phyloP scores from a whole-genome alignment of 1,140 invertebrate genomes.

The Caenorhabditis tropicalis region DNA sequence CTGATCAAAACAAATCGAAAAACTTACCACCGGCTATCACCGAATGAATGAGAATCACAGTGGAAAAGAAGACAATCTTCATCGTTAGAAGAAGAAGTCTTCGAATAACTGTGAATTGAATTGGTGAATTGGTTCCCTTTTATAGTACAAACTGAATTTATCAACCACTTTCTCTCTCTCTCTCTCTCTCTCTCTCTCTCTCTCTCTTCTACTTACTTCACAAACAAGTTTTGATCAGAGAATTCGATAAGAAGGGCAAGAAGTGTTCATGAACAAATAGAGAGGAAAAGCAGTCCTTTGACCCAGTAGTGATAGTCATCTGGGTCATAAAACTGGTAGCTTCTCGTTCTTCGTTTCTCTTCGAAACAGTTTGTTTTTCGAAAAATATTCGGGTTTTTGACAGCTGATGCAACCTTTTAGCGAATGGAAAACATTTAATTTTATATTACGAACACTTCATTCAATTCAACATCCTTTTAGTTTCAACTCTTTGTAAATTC shows the following conservation, averaged over 20 bases:
- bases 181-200: no score
- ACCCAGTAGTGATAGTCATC: conserved; percentile 23
- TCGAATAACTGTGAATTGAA: conserved; percentile 18
- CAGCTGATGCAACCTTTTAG: neutral
- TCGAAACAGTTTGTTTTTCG: neutral
- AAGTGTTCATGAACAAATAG: conserved; percentile 2
- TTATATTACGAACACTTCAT: no score
- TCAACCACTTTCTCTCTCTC: neutral
- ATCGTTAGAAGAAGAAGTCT: neutral
- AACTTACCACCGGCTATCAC: conserved; percentile 3
- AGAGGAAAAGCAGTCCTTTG: neutral
- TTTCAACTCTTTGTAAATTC: conserved; percentile 16
- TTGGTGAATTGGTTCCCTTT: neutral
- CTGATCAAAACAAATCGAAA: neutral
- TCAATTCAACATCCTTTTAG: neutral
- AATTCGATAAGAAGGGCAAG: conserved; percentile 4
- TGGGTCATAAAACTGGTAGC: conserved; percentile 19
- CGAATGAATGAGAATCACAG: neutral
- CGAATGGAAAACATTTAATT: neutral
- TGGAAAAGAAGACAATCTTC: conserved; percentile 11
- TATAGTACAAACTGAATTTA: neutral
- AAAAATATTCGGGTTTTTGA: neutral
- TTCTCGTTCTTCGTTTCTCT: neutral
- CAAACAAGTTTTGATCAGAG: conserved; percentile 7
- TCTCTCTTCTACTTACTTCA: neutral